Evolutionary conservation across 2,113 vertebrate genomes (phyloP), one percentile per base, ranked within the genome.

Genomic region (Neolamprologus ventralis): DNA sequence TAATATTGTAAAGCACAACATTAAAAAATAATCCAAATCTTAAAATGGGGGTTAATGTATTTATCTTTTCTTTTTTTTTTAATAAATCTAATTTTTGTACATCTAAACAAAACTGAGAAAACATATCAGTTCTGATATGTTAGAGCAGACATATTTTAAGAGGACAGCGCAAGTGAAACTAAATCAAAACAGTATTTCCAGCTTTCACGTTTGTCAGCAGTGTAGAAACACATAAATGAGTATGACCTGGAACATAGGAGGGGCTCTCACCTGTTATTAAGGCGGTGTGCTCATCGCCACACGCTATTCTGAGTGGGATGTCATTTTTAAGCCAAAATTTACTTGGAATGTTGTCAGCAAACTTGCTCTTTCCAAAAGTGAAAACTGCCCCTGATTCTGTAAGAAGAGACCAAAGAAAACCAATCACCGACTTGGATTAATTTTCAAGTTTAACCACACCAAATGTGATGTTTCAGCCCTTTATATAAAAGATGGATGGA

Each of bases 321-420:
- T 99, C 98, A 84, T 98, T 98, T 95, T 98, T 99, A 78, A 99
- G 97, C 98, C 98, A 99, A 93, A 99, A 99, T 92, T 98, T 99
- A 95, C 97, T 98, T 16, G 98, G 98, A 80, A 96, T 21, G 81
- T 99, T 98, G 83, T 99, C 98, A 7, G 97, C 97, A 95, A 99
- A 98, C 95, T 96, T 98, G 87, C 97, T 99, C 95, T 98, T 99
- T 73, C 99, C 99, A 80, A 99, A 99, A 23, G 98, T 99, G 94
- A 99, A 99, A 91, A 99, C 94, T 79, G 98, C 99, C 91, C 99
- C 99, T 0, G 98, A 97, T 90, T 97, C 99, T 99, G 88, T 11
- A 23, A 42, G 12, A 83, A 19, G 60, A 37, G 33, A 21, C 33
- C 21, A 68, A 45, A n/a, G 3, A 71, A 12, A 63, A 7, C 1